These are phyloP conservation scores for Falcaria lacertinaria DNA, from an alignment of 2,888 invertebrate genomes.

Conservation along the genomic window DNA sequence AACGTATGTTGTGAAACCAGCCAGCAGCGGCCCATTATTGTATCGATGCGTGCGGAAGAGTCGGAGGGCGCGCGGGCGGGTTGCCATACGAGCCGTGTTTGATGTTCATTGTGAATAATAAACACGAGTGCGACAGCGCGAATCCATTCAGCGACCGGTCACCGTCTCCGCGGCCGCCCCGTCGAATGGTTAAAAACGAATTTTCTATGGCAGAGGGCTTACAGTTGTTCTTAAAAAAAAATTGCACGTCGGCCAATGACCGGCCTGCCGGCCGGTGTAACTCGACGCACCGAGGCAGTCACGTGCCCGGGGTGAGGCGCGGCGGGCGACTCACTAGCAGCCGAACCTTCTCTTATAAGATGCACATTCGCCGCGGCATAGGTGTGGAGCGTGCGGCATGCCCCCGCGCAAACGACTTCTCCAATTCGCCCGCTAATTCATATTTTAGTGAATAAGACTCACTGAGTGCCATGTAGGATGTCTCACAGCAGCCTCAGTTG, in stretches of 20 bases:
- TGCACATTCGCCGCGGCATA: constrained; percentile 74
- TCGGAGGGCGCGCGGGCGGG: constrained; percentile 30
- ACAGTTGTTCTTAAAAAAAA: constrained; percentile 53
- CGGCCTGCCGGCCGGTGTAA: constrained; percentile 69
- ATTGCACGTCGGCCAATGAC: constrained; percentile 71
- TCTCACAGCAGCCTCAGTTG: constrained; percentile 76
- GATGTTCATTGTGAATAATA: constrained; percentile 41
- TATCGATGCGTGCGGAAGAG: constrained; percentile 38
- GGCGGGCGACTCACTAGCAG: constrained; percentile 69
- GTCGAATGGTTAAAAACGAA: constrained; percentile 46
- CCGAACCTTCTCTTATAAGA: constrained; percentile 75
- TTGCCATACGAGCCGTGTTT: constrained; percentile 57
- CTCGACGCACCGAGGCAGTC: constrained; percentile 67
- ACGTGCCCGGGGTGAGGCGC: constrained; percentile 78
- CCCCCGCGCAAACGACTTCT: constrained; percentile 51
- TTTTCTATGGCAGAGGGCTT: constrained; percentile 59
- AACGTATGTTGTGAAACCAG: constrained; percentile 1
- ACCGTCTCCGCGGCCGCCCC: constrained; percentile 41
- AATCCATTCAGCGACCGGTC: constrained; percentile 46
- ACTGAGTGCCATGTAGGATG: constrained; percentile 76
- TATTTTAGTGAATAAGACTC: constrained; percentile 58
- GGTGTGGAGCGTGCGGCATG: constrained; percentile 74
- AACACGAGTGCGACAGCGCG: constrained; percentile 39
- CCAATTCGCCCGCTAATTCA: constrained; percentile 47
- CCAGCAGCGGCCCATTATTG: constrained; percentile 20